These are phyloP conservation scores for Amphipoea oculea DNA, from an alignment of 2,888 invertebrate species.

Conservation along the genomic window DNA sequence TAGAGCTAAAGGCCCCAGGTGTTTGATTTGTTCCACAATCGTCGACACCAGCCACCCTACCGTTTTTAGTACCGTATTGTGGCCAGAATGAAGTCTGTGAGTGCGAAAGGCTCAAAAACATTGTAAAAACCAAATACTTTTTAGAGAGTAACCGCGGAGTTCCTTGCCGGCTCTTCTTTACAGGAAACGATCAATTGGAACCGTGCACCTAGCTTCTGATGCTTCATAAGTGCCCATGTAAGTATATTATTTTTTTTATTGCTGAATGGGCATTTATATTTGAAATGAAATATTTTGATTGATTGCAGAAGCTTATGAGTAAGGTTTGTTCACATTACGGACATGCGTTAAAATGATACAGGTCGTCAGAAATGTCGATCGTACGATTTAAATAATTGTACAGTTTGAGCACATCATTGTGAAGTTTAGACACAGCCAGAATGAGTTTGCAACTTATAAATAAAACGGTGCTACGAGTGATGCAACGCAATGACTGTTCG, in stretches of 20 bases:
- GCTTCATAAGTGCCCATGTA: background rate
- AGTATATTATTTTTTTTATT: background rate
- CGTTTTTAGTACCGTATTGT: background rate
- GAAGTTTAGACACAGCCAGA: background rate
- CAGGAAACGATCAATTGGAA: background rate
- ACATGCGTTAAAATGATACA: background rate
- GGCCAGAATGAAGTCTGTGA: background rate
- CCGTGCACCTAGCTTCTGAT: background rate
- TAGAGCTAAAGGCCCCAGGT: too few species aligned
- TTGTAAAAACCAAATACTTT: background rate
- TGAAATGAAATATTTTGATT: background rate
- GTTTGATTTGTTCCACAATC: too few species aligned
- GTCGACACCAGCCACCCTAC: background rate
- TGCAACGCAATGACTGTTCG: constrained; percentile 4
- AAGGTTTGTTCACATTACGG: background rate
- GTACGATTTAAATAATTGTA: background rate
- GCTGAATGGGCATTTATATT: too few species aligned
- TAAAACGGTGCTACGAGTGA: background rate
- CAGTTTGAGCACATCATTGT: constrained; percentile 1
- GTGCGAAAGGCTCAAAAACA: background rate
- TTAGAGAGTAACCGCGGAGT: background rate
- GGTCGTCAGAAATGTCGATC: background rate
- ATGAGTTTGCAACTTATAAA: constrained; percentile 21
- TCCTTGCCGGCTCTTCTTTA: background rate
- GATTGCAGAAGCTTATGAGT: background rate